Conservation (phyloP, 2,113 vertebrate species). For the Ammodytes dubius region DNA sequence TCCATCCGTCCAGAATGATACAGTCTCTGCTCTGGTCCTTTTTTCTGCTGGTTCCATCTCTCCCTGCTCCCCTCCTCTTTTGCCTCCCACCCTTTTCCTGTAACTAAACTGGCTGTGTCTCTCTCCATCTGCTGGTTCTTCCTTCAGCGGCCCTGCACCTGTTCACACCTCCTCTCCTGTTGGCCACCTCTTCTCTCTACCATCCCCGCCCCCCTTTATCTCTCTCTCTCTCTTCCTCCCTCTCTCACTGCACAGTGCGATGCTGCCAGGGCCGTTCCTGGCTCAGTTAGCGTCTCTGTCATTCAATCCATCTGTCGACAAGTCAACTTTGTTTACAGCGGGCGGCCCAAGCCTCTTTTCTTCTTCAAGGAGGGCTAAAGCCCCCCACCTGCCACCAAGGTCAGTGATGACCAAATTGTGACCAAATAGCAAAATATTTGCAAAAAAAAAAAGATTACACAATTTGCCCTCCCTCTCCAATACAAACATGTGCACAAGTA, state of each 20-base stretch:
- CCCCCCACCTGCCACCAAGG: constrained; percentile 89
- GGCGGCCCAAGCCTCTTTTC: constrained; percentile 94
- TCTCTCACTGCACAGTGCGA: constrained; percentile 58
- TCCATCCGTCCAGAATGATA: constrained; percentile 63
- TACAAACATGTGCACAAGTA: constrained; percentile 10
- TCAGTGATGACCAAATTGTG: constrained; percentile 71
- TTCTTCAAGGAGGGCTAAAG: constrained; percentile 97
- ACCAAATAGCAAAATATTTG: constrained; percentile 48
- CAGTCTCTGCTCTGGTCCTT: constrained; percentile 73
- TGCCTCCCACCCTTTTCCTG: constrained; percentile 88
- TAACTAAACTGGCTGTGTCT: constrained; percentile 99
- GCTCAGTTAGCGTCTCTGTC: constrained; percentile 99
- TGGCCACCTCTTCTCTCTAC: constrained; percentile 94
- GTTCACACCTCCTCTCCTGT: constrained; percentile 99
- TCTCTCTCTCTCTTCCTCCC: constrained; percentile 49
- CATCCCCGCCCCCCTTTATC: constrained; percentile 51
- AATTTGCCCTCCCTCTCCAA: constrained; percentile 6
- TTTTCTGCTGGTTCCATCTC: constrained; percentile 62
- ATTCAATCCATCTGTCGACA: constrained; percentile 99
- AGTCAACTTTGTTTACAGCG: constrained; percentile 99
- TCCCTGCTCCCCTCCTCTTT: constrained; percentile 52
- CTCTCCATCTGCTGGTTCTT: constrained; percentile 99
- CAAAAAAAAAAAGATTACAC: constrained; percentile 37
- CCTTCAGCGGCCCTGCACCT: constrained; percentile 99
- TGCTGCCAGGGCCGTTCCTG: constrained; percentile 99